Percentiles rank a stretch among this genome's conserved stretches.
Evolutionary conservation across 2,888 invertebrate genomes (phyloP).

Genomic region (Folsomia candida): DNA sequence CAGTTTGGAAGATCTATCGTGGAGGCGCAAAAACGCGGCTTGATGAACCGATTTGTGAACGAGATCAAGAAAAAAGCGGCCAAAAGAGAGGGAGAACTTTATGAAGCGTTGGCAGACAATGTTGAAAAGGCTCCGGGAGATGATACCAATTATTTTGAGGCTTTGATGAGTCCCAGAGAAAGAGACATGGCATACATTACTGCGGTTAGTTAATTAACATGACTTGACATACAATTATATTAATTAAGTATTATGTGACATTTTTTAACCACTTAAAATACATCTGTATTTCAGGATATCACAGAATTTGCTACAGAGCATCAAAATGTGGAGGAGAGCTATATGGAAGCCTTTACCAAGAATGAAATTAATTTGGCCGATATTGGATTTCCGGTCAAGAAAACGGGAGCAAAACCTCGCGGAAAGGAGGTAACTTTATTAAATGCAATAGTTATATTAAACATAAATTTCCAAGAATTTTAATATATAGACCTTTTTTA

Average conservation of each 20-base stretch:
- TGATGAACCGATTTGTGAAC: conserved; percentile 32
- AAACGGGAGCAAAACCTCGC: neutral
- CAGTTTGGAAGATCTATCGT: conserved; percentile 30
- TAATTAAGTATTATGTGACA: no score
- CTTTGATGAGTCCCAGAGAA: conserved; percentile 16
- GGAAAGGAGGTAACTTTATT: neutral
- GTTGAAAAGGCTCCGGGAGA: conserved; percentile 16
- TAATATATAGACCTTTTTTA: no score
- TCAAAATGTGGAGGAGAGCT: conserved; percentile 25
- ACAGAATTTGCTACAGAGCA: conserved; percentile 30
- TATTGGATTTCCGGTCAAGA: conserved; percentile 30
- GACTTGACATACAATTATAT: no score
- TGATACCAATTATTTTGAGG: conserved; percentile 22
- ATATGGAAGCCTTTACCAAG: conserved; percentile 26
- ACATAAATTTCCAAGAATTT: no score
- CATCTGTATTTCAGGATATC: neutral
- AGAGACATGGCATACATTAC: conserved; percentile 2
- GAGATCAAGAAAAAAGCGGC: conserved; percentile 31
- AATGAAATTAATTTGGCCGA: conserved; percentile 37
- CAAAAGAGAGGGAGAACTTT: conserved; percentile 24
- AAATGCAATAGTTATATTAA: neutral
- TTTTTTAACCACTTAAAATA: no score
- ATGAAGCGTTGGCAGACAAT: conserved; percentile 21
- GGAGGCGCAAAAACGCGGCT: conserved; percentile 29
- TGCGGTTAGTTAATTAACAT: neutral